A percentile compares a stretch with the other conserved stretches of the same genome.
These are phyloP conservation scores for Willowsia nigromaculata DNA, from an alignment of 2,888 invertebrate genomes.

Conservation along the genomic window DNA sequence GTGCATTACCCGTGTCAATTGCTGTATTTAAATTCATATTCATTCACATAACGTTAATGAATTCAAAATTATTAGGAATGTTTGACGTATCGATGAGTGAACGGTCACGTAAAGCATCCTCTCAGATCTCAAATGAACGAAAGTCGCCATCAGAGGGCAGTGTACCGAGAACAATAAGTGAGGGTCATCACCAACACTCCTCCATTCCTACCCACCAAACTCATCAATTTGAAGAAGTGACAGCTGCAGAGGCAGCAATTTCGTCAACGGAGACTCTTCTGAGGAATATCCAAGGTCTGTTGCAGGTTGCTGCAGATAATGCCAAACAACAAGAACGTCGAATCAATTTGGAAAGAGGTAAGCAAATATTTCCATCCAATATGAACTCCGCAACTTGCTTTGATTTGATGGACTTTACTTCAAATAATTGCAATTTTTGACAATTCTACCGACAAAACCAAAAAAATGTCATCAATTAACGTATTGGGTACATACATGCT, in stretches of 20 bases:
- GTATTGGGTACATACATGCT: too few relatives aligned
- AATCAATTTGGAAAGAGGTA: slow-evolving; percentile 98
- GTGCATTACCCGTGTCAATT: not conserved
- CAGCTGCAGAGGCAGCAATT: slow-evolving; percentile 81
- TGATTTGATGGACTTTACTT: too few relatives aligned
- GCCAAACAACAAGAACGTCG: slow-evolving; percentile 97
- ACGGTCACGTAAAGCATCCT: slow-evolving; percentile 71
- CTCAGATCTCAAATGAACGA: slow-evolving; percentile 75
- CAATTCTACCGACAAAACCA: not conserved
- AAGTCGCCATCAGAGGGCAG: slow-evolving; percentile 77
- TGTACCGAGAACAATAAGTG: slow-evolving; percentile 58
- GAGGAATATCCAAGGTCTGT: slow-evolving; percentile 95
- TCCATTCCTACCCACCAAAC: slow-evolving; percentile 61
- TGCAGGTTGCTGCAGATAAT: slow-evolving; percentile 98
- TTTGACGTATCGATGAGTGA: slow-evolving; percentile 71
- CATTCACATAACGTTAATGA: not conserved
- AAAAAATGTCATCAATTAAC: too few relatives aligned
- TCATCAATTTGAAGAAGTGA: slow-evolving; percentile 77
- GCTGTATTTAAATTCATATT: not conserved
- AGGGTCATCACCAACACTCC: slow-evolving; percentile 50
- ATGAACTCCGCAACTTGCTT: not conserved
- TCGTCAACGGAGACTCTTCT: slow-evolving; percentile 96
- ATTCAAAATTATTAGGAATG: slow-evolving; percentile 48
- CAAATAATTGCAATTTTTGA: too few relatives aligned
- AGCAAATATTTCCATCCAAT: slow-evolving; percentile 46